These are phyloP conservation scores for Ctenosaura bakeri DNA, from an alignment of 2,797 vertebrate species.

Conservation along the genomic window DNA sequence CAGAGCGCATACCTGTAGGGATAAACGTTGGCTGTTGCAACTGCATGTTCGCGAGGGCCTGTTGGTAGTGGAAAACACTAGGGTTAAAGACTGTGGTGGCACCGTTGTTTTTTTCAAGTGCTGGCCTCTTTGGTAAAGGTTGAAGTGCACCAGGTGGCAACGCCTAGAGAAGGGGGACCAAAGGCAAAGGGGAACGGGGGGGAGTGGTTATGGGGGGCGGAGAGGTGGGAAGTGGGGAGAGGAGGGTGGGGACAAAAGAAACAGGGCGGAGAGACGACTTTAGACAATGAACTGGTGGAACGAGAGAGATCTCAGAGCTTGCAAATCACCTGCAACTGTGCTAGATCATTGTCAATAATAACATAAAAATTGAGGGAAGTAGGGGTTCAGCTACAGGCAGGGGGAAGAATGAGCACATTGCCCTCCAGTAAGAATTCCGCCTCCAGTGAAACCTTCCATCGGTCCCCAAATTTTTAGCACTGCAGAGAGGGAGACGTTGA, in stretches of 20 bases:
- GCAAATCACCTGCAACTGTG: conserved; percentile 65
- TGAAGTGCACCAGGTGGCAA: conserved; percentile 90
- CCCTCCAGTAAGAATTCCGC: too few relatives aligned
- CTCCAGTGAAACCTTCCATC: too few relatives aligned
- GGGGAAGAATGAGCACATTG: too few relatives aligned
- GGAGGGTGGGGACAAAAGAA: not conserved
- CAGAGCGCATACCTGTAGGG: conserved; percentile 88
- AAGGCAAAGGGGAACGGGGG: conserved; percentile 83
- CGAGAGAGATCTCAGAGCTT: conserved; percentile 42
- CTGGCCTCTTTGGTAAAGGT: conserved; percentile 93
- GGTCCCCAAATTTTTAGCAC: too few relatives aligned
- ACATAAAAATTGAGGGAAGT: too few relatives aligned
- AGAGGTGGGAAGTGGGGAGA: not conserved
- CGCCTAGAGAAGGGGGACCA: conserved; percentile 81
- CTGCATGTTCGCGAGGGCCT: conserved; percentile 96
- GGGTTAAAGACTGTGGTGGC: conserved; percentile 92
- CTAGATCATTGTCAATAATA: conserved; percentile 15
- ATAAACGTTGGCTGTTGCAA: conserved; percentile 91
- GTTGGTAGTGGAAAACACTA: conserved; percentile 97
- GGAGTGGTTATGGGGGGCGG: conserved; percentile 61
- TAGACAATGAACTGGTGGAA: conserved; percentile 55
- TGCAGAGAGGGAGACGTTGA: too few relatives aligned
- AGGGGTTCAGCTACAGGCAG: too few relatives aligned
- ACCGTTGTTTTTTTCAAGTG: conserved; percentile 95
- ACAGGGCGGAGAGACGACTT: conserved; percentile 23